These are phyloP conservation scores for Pseudomugil gertrudae DNA, from an alignment of 2,797 vertebrate species.

Conservation along the genomic window DNA sequence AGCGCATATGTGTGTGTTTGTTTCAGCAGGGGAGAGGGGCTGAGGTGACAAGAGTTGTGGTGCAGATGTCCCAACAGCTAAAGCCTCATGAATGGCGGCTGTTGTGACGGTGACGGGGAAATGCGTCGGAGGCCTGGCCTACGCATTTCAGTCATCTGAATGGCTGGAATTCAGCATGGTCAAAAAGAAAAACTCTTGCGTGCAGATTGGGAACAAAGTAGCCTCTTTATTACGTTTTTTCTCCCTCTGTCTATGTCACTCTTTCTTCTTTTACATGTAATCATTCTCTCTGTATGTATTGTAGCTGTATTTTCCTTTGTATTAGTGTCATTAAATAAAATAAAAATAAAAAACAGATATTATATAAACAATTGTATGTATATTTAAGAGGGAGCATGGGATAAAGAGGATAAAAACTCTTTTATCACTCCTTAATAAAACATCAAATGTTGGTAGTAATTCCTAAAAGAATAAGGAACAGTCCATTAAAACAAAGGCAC, in stretches of 20 bases:
- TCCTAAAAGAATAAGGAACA: neutral
- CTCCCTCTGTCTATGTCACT: conserved; percentile 30
- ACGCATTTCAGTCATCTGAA: conserved; percentile 88
- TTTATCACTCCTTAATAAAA: conserved; percentile 18
- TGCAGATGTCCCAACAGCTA: conserved; percentile 84
- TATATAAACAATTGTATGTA: neutral
- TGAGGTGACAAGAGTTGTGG: conserved; percentile 78
- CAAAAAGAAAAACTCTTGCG: conserved; percentile 83
- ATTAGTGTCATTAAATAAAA: conserved; percentile 33
- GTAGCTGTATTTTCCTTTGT: conserved; percentile 46
- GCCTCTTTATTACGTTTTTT: conserved; percentile 79
- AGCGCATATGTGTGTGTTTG: conserved; percentile 55
- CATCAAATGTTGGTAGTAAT: conserved; percentile 25
- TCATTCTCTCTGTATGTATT: conserved; percentile 45
- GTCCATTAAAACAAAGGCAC: conserved; percentile 42
- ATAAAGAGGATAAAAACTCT: conserved; percentile 6
- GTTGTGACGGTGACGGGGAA: conserved; percentile 88
- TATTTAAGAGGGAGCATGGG: neutral
- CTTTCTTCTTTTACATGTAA: conserved; percentile 47
- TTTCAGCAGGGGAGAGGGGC: conserved; percentile 37
- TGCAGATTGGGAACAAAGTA: conserved; percentile 87
- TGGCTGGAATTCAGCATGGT: conserved; percentile 89
- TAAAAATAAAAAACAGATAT: neutral
- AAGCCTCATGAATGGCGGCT: conserved; percentile 90
- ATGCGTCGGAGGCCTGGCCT: conserved; percentile 90